A percentile compares a stretch with the other conserved stretches of the same genome.
These are phyloP conservation scores for Lutraria lutraria DNA, from an alignment of 2,888 invertebrate species.

Conservation along the genomic window DNA sequence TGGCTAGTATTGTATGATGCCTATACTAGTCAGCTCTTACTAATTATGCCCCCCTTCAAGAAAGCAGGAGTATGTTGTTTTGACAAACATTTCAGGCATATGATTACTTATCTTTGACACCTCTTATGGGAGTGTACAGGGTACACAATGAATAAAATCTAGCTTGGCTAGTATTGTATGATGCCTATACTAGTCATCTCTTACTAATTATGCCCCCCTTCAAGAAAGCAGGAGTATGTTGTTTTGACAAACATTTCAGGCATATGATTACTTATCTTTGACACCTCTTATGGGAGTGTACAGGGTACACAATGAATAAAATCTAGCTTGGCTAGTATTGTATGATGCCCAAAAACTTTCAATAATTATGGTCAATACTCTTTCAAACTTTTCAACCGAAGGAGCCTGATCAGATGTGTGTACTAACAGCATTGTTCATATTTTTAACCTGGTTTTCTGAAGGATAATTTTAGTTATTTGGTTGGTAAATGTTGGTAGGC, in stretches of 20 bases:
- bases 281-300: constrained; percentile 67
- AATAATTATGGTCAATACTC: background rate
- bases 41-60: no score
- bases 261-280: constrained; percentile 59
- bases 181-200: constrained; percentile 38
- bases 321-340: constrained; percentile 63
- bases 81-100: no score
- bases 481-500: no score
- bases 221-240: background rate
- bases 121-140: constrained; percentile 63
- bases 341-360: constrained; percentile 48
- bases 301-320: constrained; percentile 56
- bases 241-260: constrained; percentile 11
- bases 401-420: no score
- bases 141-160: constrained; percentile 62
- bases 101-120: constrained; percentile 60
- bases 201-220: no score
- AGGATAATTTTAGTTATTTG: no score
- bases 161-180: constrained; percentile 64
- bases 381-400: no score
- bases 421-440: no score
- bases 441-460: no score
- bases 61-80: no score
- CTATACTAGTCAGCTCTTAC: no score
- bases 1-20: no score